Base-by-base conservation (phyloP, 92 coral and sea anemone genomes). In the Virgularia gustaviana region DNA sequence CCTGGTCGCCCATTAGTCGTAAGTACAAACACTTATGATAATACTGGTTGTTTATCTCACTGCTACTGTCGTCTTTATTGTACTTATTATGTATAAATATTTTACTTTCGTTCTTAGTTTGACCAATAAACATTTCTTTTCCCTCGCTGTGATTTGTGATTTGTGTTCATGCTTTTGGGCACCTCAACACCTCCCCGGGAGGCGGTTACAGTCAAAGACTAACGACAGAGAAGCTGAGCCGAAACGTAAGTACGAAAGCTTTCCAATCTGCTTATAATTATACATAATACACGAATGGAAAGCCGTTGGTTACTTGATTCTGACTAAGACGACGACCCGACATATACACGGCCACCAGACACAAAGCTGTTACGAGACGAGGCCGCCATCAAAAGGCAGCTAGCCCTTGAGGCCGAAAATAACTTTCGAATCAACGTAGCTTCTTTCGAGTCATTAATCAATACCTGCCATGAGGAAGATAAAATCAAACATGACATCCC, bases 401-500 rank as follows among this genome's bases (percentile, higher is more conserved):
- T 71, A 12, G 77, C 65, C 10, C 49, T 71, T 10, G 65, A 71
- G 4, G 10, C 16, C 7, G 65, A 71, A 51, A 53, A 31, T n/a
- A 12, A 71, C 6, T 71, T 71, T 29, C 22, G 22, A 30, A 16
- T 32, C 75, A 66, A 41, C 57, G 57, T n/a, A 41, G 66, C 29
- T 37, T 52, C 34, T 36, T 20, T 7, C 18, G 13, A 37, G 57
- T 65, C 18, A 41, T 19, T 52, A 22, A 29, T 77, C 37, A 2
- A 44, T 37, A 0, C 29, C 4, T 22, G 51, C 31, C 25, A 27
- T 58, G 41, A 51, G 34, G 65, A 65, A 34, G 54, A 37, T 23
- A 44, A 71, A 60, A 58, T 71, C 28, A 61, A 58, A 36, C 43
- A 45, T 3, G 53, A 76, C 35, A 35, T 63, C 49, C 10, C 54